phyloP scores from a whole-genome alignment of 2,113 vertebrate genomes.

The Seriola quinqueradiata region DNA sequence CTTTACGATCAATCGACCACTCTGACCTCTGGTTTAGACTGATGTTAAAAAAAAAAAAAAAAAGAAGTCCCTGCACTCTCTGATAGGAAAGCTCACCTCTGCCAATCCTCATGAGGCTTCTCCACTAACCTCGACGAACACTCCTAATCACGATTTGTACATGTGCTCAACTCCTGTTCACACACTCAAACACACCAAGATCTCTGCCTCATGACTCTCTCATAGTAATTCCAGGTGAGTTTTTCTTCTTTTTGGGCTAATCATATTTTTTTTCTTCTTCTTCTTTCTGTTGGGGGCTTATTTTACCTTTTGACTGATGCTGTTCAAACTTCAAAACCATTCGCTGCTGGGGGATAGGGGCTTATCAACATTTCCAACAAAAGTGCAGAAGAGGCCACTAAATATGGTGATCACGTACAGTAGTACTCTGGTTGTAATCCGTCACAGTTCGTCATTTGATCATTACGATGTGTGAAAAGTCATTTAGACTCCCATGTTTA shows the following conservation, averaged over 20 bases:
- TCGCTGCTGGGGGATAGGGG: conserved; percentile 77
- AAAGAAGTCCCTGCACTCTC: conserved; percentile 42
- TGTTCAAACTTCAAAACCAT: conserved; percentile 74
- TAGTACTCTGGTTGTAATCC: conserved; percentile 65
- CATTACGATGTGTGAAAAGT: conserved; percentile 62
- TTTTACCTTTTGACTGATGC: conserved; percentile 68
- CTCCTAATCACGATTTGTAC: conserved; percentile 43
- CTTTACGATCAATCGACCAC: conserved; percentile 55
- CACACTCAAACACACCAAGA: conserved; percentile 21
- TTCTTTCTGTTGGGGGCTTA: conserved; percentile 14
- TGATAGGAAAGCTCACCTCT: conserved; percentile 69
- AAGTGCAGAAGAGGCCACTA: conserved; percentile 74
- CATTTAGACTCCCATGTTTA: conserved; percentile 76
- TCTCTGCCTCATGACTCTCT: conserved; percentile 49
- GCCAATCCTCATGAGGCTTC: conserved; percentile 69
- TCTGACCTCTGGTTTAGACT: conserved; percentile 67
- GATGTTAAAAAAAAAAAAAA: conserved; percentile 43
- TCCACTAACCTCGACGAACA: conserved; percentile 39
- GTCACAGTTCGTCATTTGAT: conserved; percentile 62
- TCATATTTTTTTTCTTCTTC: neutral
- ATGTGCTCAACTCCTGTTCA: conserved; percentile 55
- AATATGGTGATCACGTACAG: conserved; percentile 67
- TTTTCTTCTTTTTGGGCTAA: neutral
- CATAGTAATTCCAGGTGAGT: conserved; percentile 32
- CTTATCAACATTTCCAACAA: conserved; percentile 66